Evolutionary conservation across 2,888 invertebrate species (phyloP).

Genomic region (Leptopilina syphax): DNA sequence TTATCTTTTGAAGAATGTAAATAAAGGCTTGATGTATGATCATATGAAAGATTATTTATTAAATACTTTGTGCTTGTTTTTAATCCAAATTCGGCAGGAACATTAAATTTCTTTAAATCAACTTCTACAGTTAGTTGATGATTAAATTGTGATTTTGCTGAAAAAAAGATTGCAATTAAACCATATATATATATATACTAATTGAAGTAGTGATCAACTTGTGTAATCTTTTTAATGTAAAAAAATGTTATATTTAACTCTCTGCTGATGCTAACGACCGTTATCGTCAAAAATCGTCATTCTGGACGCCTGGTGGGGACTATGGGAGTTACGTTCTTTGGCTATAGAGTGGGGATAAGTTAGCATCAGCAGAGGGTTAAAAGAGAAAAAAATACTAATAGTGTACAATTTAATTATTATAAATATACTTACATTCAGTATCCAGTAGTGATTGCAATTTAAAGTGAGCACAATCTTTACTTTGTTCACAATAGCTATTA

Average conservation of each 20-base stretch:
- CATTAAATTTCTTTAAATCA: conserved; percentile 86
- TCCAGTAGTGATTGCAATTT: conserved; percentile 81
- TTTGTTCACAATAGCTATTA: conserved; percentile 87
- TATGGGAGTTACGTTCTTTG: too few species aligned
- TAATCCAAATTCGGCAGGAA: conserved; percentile 86
- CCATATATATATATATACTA: too few species aligned
- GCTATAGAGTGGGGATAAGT: too few species aligned
- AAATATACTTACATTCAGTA: conserved; percentile 64
- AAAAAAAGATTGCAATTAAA: conserved; percentile 42
- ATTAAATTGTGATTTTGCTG: conserved; percentile 79
- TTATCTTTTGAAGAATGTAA: conserved; percentile 83
- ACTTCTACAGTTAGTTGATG: conserved; percentile 83
- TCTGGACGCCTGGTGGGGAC: too few species aligned
- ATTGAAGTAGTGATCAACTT: too few species aligned
- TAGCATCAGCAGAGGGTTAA: too few species aligned
- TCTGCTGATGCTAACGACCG: too few species aligned
- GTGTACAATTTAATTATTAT: neutral
- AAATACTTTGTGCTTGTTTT: conserved; percentile 82
- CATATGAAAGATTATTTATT: conserved; percentile 77
- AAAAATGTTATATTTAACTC: too few species aligned
- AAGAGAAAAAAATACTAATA: too few species aligned
- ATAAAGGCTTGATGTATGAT: conserved; percentile 85
- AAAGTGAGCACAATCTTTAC: conserved; percentile 87
- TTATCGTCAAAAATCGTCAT: too few species aligned
- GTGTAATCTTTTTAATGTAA: too few species aligned